Percentiles rank a stretch among this genome's conserved stretches.
Evolutionary conservation across 2,888 invertebrate genomes (phyloP).

Genomic region (Sclerodermus sp.): DNA sequence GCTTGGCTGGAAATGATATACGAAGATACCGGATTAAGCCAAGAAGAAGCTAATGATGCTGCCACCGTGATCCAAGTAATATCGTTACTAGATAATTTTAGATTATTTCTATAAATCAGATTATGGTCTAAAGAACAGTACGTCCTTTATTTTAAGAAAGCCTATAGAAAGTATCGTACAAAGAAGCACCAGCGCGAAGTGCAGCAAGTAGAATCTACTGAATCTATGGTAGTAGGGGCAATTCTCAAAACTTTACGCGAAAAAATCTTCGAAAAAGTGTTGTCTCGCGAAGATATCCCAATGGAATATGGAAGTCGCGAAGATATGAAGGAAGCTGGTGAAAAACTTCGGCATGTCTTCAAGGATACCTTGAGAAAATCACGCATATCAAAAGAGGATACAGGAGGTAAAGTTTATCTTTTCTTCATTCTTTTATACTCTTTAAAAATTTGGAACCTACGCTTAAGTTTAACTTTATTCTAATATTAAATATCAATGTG

Average conservation of each 20-base stretch:
- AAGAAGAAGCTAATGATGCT: constrained; percentile 34
- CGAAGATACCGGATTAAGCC: constrained; percentile 33
- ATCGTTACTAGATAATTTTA: no score
- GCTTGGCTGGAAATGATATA: constrained; percentile 44
- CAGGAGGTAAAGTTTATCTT: constrained; percentile 10
- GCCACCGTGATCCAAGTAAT: constrained; percentile 42
- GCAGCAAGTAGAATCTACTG: constrained; percentile 15
- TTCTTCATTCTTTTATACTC: no score
- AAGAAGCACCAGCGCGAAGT: neutral
- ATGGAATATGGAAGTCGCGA: constrained; percentile 27
- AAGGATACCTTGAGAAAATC: constrained; percentile 28
- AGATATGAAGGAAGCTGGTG: constrained; percentile 21
- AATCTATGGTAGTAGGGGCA: constrained; percentile 29
- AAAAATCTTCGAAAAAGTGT: constrained; percentile 30
- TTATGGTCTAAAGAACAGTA: no score
- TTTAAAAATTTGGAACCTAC: no score
- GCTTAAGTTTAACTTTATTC: no score
- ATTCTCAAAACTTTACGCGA: constrained; percentile 32
- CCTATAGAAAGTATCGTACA: constrained; percentile 23
- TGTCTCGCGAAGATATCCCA: constrained; percentile 29
- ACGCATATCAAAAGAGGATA: constrained; percentile 21
- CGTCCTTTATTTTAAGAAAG: no score
- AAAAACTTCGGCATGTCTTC: constrained; percentile 29
- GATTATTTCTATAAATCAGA: neutral
- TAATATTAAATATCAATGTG: no score